Evolutionary conservation across 2,797 vertebrate species (phyloP).

Genomic region (Rhincodon typus): DNA sequence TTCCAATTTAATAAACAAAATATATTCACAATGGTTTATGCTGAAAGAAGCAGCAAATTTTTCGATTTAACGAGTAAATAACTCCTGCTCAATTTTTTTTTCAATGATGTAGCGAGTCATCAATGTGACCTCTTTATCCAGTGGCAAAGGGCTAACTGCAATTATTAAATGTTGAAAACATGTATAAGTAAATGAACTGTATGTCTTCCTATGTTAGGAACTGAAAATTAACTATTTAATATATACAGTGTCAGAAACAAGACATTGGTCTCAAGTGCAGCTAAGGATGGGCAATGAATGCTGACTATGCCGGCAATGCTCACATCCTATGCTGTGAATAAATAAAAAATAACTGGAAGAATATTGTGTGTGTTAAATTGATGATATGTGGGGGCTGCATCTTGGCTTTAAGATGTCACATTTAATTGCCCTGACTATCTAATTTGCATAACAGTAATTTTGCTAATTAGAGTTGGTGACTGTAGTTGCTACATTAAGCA

Average conservation of each 20-base stretch:
- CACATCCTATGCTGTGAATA: background rate
- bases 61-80: background rate
- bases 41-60: background rate
- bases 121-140: background rate
- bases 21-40: background rate
- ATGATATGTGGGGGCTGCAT: background rate
- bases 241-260: background rate
- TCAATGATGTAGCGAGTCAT: background rate
- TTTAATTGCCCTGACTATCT: background rate
- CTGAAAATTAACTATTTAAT: background rate
- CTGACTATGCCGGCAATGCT: background rate
- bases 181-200: background rate
- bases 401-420: background rate
- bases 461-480: conserved; percentile 4
- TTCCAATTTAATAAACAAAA: background rate
- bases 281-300: background rate
- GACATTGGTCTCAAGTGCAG: background rate
- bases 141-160: background rate
- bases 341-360: background rate
- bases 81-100: background rate
- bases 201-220: background rate
- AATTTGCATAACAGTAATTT: background rate
- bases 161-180: background rate
- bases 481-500: background rate
- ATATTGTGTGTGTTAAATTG: background rate